Conservation (phyloP, 2,797 vertebrate species). For the Gymnothorax javanicus region DNA sequence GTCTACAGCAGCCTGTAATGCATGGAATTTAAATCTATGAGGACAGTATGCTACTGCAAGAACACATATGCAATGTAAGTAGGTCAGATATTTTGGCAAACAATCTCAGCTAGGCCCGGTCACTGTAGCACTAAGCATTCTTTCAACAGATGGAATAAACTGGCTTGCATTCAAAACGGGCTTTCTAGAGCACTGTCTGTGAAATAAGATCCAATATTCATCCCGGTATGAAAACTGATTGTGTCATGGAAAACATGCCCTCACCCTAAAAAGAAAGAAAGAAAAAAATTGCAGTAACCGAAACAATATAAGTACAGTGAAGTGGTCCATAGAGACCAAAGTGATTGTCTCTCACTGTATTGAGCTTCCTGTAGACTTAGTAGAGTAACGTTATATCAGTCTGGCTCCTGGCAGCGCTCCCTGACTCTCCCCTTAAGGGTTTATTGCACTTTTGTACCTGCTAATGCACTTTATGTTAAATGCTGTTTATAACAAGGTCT, state of each 20-base stretch:
- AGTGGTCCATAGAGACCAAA: neutral
- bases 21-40: neutral
- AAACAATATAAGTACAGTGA: constrained; percentile 18
- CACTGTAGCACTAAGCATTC: neutral
- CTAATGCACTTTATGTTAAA: too few species aligned
- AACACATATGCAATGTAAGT: neutral
- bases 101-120: neutral
- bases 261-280: neutral
- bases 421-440: too few species aligned
- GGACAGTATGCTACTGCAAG: neutral
- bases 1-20: neutral
- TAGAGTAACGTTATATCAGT: neutral
- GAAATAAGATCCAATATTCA: neutral
- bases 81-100: neutral
- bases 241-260: constrained; percentile 2
- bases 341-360: neutral
- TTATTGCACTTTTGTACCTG: too few species aligned
- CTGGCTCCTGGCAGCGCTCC: neutral
- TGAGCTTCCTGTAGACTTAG: neutral
- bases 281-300: neutral
- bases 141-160: constrained; percentile 4
- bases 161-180: neutral
- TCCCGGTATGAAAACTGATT: neutral
- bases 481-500: too few species aligned
- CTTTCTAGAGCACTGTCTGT: neutral